Conservation (phyloP, 1,140 invertebrate genomes). For the Danaus melanippus region DNA sequence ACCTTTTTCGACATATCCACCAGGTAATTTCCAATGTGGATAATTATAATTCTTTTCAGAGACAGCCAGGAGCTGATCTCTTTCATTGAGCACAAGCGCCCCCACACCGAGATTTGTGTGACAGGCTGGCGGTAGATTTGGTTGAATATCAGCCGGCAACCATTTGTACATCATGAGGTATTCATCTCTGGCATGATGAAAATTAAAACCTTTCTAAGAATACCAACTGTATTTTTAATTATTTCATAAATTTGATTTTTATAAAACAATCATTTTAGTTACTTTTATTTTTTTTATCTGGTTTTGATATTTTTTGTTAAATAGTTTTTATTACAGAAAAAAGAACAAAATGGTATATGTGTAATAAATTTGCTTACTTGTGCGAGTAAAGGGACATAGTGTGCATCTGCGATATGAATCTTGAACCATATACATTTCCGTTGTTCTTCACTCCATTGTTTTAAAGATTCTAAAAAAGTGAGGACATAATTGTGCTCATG, state of each 20-base stretch:
- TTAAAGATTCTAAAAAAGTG: slow-evolving; percentile 78
- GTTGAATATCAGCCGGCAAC: slow-evolving; percentile 74
- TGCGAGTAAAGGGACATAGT: slow-evolving; percentile 83
- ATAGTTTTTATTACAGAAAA: no score
- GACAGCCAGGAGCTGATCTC: slow-evolving; percentile 83
- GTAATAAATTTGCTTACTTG: slow-evolving; percentile 70
- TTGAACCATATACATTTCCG: slow-evolving; percentile 88
- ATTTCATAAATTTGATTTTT: background rate
- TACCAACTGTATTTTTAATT: slow-evolving; percentile 23
- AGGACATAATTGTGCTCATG: background rate
- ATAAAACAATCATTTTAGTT: background rate
- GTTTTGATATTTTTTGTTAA: no score
- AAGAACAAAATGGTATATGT: background rate
- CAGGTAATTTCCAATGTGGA: slow-evolving; percentile 90
- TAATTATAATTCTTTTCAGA: slow-evolving; percentile 80
- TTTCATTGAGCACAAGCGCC: slow-evolving; percentile 85
- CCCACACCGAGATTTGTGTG: slow-evolving; percentile 92
- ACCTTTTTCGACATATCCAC: slow-evolving; percentile 91
- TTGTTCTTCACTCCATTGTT: slow-evolving; percentile 78
- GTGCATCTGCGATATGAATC: slow-evolving; percentile 77
- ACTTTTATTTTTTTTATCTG: no score
- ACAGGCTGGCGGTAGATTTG: slow-evolving; percentile 85
- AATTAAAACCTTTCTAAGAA: slow-evolving; percentile 85
- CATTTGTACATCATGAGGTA: slow-evolving; percentile 87
- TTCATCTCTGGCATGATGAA: slow-evolving; percentile 88